Percentiles rank a stretch among this genome's conserved stretches.
Conservation (phyloP, 2,797 vertebrate species). For the Amphiprion clarkii region DNA sequence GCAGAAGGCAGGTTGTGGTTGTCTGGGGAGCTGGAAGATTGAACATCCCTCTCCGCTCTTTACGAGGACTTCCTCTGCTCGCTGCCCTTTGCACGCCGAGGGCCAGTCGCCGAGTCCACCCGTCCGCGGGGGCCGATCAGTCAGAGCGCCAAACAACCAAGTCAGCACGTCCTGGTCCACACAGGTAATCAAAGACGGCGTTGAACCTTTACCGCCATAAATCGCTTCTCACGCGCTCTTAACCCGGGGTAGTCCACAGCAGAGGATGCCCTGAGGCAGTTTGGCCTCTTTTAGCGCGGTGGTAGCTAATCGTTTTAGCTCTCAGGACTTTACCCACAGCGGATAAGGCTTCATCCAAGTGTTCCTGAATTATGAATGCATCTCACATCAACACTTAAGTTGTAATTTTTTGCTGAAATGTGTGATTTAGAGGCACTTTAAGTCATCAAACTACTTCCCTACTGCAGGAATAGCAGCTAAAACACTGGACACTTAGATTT, state of each 20-base stretch:
- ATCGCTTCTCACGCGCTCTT: slow-evolving; percentile 40
- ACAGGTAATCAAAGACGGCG: slow-evolving; percentile 72
- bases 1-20: slow-evolving; percentile 54
- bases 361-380: background rate
- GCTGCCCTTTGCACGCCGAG: slow-evolving; percentile 41
- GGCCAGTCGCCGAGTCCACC: slow-evolving; percentile 69
- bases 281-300: slow-evolving; percentile 16
- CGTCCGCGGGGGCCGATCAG: slow-evolving; percentile 76
- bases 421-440: background rate
- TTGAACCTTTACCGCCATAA: slow-evolving; percentile 47
- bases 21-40: slow-evolving; percentile 69
- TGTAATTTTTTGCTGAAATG: too few relatives aligned
- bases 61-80: slow-evolving; percentile 66
- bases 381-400: slow-evolving; percentile 4
- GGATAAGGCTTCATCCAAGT: background rate
- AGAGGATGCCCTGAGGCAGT: slow-evolving; percentile 21
- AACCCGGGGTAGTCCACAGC: slow-evolving; percentile 26
- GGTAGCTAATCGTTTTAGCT: background rate
- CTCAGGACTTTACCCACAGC: slow-evolving; percentile 14
- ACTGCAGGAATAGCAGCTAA: too few relatives aligned
- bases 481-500: too few relatives aligned
- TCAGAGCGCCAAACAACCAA: slow-evolving; percentile 61
- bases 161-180: slow-evolving; percentile 75
- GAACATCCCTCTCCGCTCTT: slow-evolving; percentile 63
- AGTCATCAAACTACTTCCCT: too few relatives aligned